Percentiles rank a stretch among this genome's conserved stretches.
Conservation (phyloP, 92 coral and sea anemone species). For the Desmophyllum pertusum region DNA sequence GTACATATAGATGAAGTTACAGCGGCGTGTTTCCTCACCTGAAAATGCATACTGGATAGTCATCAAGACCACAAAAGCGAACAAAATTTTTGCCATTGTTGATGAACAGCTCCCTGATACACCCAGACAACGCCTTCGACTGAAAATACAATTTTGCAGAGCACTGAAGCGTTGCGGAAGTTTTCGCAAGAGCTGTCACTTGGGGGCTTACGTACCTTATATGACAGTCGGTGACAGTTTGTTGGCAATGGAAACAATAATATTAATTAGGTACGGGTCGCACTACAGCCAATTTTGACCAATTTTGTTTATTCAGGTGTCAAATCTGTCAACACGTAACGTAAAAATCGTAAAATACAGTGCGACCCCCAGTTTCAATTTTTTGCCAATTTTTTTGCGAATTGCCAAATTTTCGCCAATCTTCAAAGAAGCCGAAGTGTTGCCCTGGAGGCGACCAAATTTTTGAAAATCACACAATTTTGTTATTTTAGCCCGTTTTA, state of each 20-base stretch:
- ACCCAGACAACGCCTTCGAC: slow-evolving; percentile 20
- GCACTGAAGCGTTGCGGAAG: neutral
- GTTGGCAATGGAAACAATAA: neutral
- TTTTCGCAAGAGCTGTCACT: neutral
- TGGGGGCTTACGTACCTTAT: neutral
- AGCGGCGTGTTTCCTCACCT: slow-evolving; percentile 12
- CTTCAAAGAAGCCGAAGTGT: too few relatives aligned
- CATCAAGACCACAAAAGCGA: neutral
- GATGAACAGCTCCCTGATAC: neutral
- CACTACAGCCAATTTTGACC: too few relatives aligned
- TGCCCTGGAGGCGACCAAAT: too few relatives aligned
- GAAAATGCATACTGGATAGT: neutral
- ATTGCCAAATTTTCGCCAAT: too few relatives aligned
- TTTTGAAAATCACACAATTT: too few relatives aligned
- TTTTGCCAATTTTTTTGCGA: too few relatives aligned
- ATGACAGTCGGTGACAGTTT: neutral
- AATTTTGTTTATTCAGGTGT: too few relatives aligned
- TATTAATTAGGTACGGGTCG: too few relatives aligned
- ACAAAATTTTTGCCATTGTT: slow-evolving; percentile 13
- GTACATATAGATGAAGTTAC: neutral
- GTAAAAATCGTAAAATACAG: too few relatives aligned
- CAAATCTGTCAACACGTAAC: too few relatives aligned
- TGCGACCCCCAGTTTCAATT: too few relatives aligned
- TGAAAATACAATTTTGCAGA: neutral
- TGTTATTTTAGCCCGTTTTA: too few relatives aligned